Evolutionary conservation across 2,888 invertebrate species (phyloP).

Genomic region (Erebia epiphron): DNA sequence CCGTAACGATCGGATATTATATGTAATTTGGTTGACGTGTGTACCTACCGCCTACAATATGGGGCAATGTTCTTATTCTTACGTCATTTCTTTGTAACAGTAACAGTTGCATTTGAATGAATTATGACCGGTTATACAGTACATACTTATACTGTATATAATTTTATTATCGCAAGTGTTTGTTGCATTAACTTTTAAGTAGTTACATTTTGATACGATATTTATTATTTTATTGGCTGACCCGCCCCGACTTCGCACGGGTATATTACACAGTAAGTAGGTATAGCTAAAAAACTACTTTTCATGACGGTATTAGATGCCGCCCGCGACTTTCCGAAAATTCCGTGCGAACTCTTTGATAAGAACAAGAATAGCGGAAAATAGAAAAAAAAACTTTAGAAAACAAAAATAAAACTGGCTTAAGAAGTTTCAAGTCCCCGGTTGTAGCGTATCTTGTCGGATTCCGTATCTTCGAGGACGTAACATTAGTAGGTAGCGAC

Average conservation of each 20-base stretch:
- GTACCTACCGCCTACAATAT: slow-evolving; percentile 18
- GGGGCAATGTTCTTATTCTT: slow-evolving; percentile 33
- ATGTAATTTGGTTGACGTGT: slow-evolving; percentile 12
- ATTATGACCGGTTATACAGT: slow-evolving; percentile 3
- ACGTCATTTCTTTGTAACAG: slow-evolving; percentile 33
- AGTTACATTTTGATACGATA: background rate
- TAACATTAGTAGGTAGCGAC: slow-evolving; percentile 36
- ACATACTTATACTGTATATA: no score
- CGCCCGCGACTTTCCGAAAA: no score
- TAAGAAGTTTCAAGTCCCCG: slow-evolving; percentile 31
- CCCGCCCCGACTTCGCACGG: no score
- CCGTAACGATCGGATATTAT: slow-evolving; percentile 15
- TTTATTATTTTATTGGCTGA: background rate
- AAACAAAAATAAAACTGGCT: slow-evolving; percentile 20
- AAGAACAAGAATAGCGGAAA: background rate
- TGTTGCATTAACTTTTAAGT: background rate
- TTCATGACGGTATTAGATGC: no score
- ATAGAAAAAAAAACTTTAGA: background rate
- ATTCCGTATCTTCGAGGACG: slow-evolving; percentile 34
- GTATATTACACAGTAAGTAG: no score
- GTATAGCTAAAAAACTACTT: no score
- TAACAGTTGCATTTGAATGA: slow-evolving; percentile 23
- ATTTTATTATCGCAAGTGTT: background rate
- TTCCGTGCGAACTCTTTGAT: no score
- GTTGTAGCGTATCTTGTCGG: slow-evolving; percentile 34